Percentiles rank a stretch among this genome's conserved stretches.
Evolutionary conservation across 2,888 invertebrate species (phyloP).

Genomic region (Cryptocheilus praepositus): DNA sequence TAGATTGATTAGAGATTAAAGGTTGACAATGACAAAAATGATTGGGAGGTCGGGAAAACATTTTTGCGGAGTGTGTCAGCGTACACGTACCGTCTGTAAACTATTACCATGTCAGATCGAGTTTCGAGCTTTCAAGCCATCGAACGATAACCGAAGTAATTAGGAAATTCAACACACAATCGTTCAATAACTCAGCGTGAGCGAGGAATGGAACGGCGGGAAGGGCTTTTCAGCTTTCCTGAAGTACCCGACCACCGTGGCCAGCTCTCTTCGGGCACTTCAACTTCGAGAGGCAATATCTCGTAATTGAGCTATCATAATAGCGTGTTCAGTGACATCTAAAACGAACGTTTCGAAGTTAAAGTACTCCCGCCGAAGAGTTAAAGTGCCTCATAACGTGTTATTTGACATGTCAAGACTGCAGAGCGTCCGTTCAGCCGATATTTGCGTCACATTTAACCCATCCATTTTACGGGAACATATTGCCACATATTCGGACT

Average conservation of each 20-base stretch:
- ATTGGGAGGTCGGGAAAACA: too few species aligned
- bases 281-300: constrained; percentile 35
- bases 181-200: constrained; percentile 5
- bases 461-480: too few species aligned
- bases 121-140: not conserved
- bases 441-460: too few species aligned
- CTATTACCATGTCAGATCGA: too few species aligned
- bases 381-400: not conserved
- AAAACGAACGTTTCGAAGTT: constrained; percentile 25
- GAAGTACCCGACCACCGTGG: constrained; percentile 32
- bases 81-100: too few species aligned
- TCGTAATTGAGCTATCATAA: constrained; percentile 51
- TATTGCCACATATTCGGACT: too few species aligned
- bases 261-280: constrained; percentile 41
- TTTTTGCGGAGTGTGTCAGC: too few species aligned
- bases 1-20: too few species aligned
- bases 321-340: constrained; percentile 29
- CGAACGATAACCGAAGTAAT: constrained; percentile 3
- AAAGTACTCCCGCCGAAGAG: constrained; percentile 20
- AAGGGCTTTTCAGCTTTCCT: constrained; percentile 39
- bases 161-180: constrained; percentile 8
- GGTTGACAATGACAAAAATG: too few species aligned
- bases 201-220: not conserved
- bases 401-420: not conserved
- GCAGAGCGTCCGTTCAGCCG: too few species aligned